Base-by-base conservation (phyloP, 2,888 invertebrate genomes). In the Plagodis pulveraria region DNA sequence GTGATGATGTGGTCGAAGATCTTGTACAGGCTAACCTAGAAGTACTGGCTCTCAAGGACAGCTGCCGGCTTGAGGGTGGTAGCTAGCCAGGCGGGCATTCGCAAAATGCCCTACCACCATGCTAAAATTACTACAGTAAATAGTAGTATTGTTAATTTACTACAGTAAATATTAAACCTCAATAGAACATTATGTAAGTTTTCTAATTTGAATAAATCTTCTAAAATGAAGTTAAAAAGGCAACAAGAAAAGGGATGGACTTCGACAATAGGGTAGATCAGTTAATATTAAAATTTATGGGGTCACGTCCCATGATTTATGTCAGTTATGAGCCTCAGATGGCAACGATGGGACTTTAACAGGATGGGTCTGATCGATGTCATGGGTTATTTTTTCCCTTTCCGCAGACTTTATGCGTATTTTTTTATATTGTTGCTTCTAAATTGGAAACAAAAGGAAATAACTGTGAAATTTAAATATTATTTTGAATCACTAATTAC, bases 201-300 rank as follows among this genome's bases (percentile, higher is more conserved):
- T 58, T 50, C 53, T 58, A 48, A 22, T 22, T 22, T 22, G 22
- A 22, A 22, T 22, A 22, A 2, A 4, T 22, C 22, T 22, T 12
- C 2, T 36, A 36, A 36, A 42, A 54, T 50, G 50, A 58, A 50
- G 50, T 58, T 58, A 58, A 58, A 58, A 58, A 50, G 58, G 53
- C 46, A 47, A 54, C 55, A 50, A 50, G 51, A 48, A 47, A 51
- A 54, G 46, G 55, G 54, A 59, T 47, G 47, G 46, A 47, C 47
- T 55, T 12, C 43, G 33, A 59, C 59, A 50, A 59, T 59, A 50
- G 54, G 50, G 50, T 55, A 55, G 50, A 55, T 53, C 55, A 59
- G 59, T 55, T 50, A 57, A 63, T 65, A 67, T 67, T 65, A 57
- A 63, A 58, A 67, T 58, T 55, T 60, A 67, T 61, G 61, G 50